Evolutionary conservation across 2,888 invertebrate genomes (phyloP).

Genomic region (Lacanobia oleracea): DNA sequence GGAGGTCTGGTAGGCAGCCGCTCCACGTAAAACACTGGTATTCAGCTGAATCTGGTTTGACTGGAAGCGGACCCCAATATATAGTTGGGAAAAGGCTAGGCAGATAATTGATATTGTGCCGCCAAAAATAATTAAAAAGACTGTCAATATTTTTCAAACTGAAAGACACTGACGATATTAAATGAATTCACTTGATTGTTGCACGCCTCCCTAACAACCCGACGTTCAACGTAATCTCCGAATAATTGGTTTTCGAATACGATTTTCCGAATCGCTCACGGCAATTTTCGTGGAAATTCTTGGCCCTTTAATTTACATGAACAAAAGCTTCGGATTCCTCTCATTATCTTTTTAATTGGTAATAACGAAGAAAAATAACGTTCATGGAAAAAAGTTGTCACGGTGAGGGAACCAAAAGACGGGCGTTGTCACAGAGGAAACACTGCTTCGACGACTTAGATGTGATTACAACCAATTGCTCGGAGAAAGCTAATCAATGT

Average conservation of each 20-base stretch:
- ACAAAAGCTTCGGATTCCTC: conserved; percentile 17
- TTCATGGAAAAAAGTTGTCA: background rate
- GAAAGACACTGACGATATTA: background rate
- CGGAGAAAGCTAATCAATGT: too few species aligned
- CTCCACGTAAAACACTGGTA: too few species aligned
- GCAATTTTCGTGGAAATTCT: conserved; percentile 28
- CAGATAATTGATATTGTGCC: too few species aligned
- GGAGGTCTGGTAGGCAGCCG: too few species aligned
- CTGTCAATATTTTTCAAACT: conserved; percentile 7
- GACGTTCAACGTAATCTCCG: conserved; percentile 40
- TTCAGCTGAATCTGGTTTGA: too few species aligned
- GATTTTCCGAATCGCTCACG: conserved; percentile 39
- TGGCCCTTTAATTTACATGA: conserved; percentile 30
- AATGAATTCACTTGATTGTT: conserved; percentile 40
- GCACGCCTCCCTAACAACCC: conserved; percentile 24
- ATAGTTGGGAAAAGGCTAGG: too few species aligned
- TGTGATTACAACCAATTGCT: too few species aligned
- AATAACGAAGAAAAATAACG: background rate
- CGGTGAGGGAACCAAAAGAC: background rate
- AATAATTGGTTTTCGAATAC: conserved; percentile 48
- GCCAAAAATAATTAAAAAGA: background rate
- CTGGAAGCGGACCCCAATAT: too few species aligned
- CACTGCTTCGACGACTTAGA: background rate
- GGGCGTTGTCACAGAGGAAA: background rate
- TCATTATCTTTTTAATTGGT: conserved; percentile 15